These are phyloP conservation scores for Epiblema foenella DNA, from an alignment of 2,888 invertebrate genomes.

Conservation along the genomic window DNA sequence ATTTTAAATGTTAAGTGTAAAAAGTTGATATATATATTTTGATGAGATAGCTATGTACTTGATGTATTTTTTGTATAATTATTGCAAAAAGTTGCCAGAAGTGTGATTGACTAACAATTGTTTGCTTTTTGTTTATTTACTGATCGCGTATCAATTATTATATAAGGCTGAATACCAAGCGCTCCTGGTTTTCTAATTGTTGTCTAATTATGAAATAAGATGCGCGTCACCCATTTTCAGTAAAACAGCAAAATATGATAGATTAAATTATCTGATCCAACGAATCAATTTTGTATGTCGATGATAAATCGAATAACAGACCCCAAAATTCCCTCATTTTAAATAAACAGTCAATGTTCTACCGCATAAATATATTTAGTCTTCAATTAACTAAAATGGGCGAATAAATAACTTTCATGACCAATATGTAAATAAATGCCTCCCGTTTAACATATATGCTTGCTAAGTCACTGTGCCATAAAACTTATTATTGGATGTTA, in stretches of 20 bases:
- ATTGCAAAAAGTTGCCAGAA: conserved; percentile 70
- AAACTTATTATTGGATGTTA: conserved; percentile 36
- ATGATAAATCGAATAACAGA: neutral
- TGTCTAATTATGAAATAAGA: neutral
- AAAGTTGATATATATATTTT: conserved; percentile 73
- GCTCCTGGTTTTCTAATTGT: neutral
- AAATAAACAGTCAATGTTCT: neutral
- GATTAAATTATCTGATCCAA: neutral
- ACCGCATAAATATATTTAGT: neutral
- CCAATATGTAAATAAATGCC: neutral
- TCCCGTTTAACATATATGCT: neutral
- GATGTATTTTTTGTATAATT: conserved; percentile 64
- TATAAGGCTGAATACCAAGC: conserved; percentile 19
- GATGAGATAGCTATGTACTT: conserved; percentile 64
- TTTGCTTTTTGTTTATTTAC: conserved; percentile 49
- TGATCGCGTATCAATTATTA: neutral
- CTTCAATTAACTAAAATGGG: neutral
- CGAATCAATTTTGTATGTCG: neutral
- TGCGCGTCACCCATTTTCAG: neutral
- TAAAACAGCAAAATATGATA: neutral
- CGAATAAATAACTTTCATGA: neutral
- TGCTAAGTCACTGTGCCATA: conserved; percentile 44
- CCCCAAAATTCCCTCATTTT: neutral
- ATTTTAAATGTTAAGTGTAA: conserved; percentile 75
- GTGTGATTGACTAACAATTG: conserved; percentile 77